Base-by-base conservation (phyloP, 2,888 invertebrate genomes). In the Aelia acuminata region DNA sequence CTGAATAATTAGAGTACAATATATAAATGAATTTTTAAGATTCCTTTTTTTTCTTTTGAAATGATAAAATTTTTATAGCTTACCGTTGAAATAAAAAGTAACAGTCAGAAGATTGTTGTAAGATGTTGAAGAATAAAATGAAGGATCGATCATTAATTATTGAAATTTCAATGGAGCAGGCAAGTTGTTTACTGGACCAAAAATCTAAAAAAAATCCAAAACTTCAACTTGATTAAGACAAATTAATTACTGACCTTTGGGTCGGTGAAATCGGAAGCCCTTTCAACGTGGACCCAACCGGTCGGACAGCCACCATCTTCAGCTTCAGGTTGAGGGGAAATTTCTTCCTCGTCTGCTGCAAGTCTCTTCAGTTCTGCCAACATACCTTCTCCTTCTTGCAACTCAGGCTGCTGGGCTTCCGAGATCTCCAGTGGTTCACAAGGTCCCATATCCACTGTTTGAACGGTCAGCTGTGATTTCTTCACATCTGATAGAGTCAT, bases 241-340 rank as follows among this genome's bases (percentile, higher is more conserved):
- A 47, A 84, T 43, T 13, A 1, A 35, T 35, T 49, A 84, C 88
- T 90, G 92, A 96, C 96, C 94, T 96, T 96, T 20, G 96, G 96
- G 92, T 96, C 96, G 91, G 95, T 95, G 91, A 96, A 94, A 93
- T 96, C 96, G 90, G 96, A 95, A 91, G 96, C 95, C 90, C 94
- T 94, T 91, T 96, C 96, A 63, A 96, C 95, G 91, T 96, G 96
- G 89, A 96, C 95, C 96, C 96, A 96, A 63, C 96, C 96, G 0
- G 96, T 96, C 43, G 95, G 95, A 89, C 94, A 94, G 93, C 95
- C 94, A 90, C 95, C 94, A 50, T 95, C 95, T 92, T 96, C 84
- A 47, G 87, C 39, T 84, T 88, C 88, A 39, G 49, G 47, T 8
- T 84, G 84, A 63, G 84, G 88, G 20, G 88, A 84, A 18, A 63